A percentile compares a stretch with the other conserved stretches of the same genome.
phyloP scores from a whole-genome alignment of 2,113 vertebrate genomes.

The Bolborhynchus lineola region DNA sequence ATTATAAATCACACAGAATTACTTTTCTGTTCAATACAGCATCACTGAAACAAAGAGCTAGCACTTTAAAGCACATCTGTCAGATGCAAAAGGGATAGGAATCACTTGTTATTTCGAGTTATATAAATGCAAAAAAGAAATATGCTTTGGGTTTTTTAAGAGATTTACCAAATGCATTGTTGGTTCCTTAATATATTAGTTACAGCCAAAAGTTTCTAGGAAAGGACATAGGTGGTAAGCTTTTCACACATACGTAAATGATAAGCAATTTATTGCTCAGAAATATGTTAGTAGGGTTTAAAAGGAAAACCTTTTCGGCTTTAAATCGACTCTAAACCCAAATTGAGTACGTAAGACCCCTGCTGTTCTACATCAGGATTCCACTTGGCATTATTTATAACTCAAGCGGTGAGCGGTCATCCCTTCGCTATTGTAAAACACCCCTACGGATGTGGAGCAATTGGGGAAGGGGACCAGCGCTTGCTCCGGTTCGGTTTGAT shows the following conservation, averaged over 20 bases:
- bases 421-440: not conserved
- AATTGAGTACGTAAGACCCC: not conserved
- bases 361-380: no score
- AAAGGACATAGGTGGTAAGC: not conserved
- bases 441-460: accelerated
- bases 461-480: accelerated
- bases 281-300: accelerated
- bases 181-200: not conserved
- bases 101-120: not conserved
- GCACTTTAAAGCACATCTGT: not conserved
- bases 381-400: accelerated
- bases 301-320: accelerated
- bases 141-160: accelerated
- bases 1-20: accelerated
- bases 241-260: not conserved
- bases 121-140: not conserved
- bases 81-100: not conserved
- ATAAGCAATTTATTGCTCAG: not conserved
- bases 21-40: not conserved
- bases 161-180: accelerated
- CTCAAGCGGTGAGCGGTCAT: accelerated
- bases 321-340: not conserved
- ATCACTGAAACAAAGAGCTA: not conserved
- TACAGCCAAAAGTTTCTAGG: not conserved
- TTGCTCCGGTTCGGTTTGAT: not conserved